Base-by-base conservation (phyloP, 2,113 vertebrate species). In the Ginglymostoma cirratum region DNA sequence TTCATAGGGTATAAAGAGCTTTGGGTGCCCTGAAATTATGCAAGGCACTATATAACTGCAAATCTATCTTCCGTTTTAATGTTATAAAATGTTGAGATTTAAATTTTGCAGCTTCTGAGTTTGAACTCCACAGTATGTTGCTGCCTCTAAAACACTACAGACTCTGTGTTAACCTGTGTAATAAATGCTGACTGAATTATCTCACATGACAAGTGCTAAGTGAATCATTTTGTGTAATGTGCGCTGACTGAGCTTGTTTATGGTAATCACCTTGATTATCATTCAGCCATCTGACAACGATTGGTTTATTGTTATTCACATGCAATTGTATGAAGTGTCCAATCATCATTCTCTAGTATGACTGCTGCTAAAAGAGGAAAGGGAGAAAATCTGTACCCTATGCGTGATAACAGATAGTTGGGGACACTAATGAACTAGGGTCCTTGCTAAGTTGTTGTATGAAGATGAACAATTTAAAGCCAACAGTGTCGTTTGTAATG, bases 111-210 rank as follows among this genome's bases (percentile, higher is more conserved):
- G 87, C 27, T 61, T 61, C 87, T 90, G 27, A 34, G 30, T 90
- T 55, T 89, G 87, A 90, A 90, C 87, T 34, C 87, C 48, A 61
- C 87, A 65, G 52, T 23, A 67, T 67, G 61, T 93, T 93, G 89
- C 89, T 66, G 17, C 61, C 89, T 38, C 61, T 8, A 93, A 93
- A 5, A 23, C 61, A 93, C 61, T 93, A n/a, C 89, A 93, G 19
- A 21, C 30, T 92, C 30, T 93, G 87, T 92, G 89, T 93, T 90
- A n/a, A 66, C n/a, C 23, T 65, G 17, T 66, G 61, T 93, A 93
- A 93, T 93, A 93, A 93, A 93, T 93, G 34, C 61, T 93, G 89
- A 66, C 89, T 93, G 89, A 93, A 93, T 66, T 38, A 93, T 66
- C 89, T 42, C 19, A n/a, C 61, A 23, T 61, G 38, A 66, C 66